A percentile compares a stretch with the other conserved stretches of the same genome.
phyloP scores from a whole-genome alignment of 2,113 vertebrate genomes.

The Arvicanthis niloticus region DNA sequence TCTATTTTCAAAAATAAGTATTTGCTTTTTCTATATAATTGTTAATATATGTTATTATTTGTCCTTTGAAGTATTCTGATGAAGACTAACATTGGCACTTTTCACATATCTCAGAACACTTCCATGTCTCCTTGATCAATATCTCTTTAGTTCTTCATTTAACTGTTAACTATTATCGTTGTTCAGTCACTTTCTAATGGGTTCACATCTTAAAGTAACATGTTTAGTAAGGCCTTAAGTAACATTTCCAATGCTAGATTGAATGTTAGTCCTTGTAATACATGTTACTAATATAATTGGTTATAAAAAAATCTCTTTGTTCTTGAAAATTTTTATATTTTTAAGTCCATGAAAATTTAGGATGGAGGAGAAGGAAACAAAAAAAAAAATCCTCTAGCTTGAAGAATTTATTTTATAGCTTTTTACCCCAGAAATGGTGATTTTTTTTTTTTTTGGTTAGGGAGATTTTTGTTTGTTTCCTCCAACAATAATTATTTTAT shows the following conservation, averaged over 20 bases:
- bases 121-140: background rate
- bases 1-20: background rate
- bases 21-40: background rate
- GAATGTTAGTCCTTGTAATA: background rate
- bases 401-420: background rate
- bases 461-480: background rate
- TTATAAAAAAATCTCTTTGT: background rate
- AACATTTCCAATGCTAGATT: background rate
- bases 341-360: background rate
- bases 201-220: background rate
- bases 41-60: background rate
- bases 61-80: background rate
- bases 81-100: background rate
- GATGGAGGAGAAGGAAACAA: background rate
- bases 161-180: background rate
- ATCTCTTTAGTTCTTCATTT: background rate
- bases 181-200: background rate
- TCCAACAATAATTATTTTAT: background rate
- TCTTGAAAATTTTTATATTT: background rate
- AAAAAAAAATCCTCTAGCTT: background rate
- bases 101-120: background rate
- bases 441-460: background rate
- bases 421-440: background rate
- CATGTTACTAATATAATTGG: background rate
- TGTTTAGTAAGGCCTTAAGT: background rate